phyloP scores from a whole-genome alignment of 2,113 vertebrate species.

The Microtus pennsylvanicus region DNA sequence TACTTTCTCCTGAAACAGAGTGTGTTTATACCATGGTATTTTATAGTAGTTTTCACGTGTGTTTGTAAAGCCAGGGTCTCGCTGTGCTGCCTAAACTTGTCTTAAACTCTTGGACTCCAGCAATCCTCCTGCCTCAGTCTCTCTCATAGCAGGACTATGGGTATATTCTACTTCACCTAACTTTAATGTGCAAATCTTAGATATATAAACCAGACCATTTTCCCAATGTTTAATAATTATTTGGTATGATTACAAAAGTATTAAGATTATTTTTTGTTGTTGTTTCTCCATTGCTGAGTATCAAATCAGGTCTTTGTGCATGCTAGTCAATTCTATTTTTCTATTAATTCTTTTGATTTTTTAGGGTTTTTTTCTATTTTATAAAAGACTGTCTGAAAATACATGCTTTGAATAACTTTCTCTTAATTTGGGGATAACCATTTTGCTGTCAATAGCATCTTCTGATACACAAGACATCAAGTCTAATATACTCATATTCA shows the following conservation, averaged over 20 bases:
- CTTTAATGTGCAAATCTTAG: not conserved
- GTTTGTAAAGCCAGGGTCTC: not conserved
- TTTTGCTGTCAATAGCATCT: not conserved
- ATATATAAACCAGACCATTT: not conserved
- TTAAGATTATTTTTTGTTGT: conserved; percentile 2
- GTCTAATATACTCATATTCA: not conserved
- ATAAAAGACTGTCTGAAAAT: not conserved
- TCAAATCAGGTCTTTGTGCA: not conserved
- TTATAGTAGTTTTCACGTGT: not conserved
- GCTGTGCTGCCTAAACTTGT: not conserved
- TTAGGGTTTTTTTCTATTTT: not conserved
- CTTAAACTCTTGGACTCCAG: not conserved
- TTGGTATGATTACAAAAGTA: not conserved
- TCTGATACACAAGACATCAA: conserved; percentile 6
- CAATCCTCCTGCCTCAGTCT: not conserved
- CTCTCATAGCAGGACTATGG: not conserved
- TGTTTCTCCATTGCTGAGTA: not conserved
- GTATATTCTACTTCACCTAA: not conserved
- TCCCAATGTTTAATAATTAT: not conserved
- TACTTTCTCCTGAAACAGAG: not conserved
- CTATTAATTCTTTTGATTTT: not conserved
- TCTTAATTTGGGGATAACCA: not conserved
- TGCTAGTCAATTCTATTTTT: not conserved
- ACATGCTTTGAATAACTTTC: not conserved
- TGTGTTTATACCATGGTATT: not conserved